Evolutionary conservation across 2,888 invertebrate species (phyloP).

Genomic region (Parnassius apollo): DNA sequence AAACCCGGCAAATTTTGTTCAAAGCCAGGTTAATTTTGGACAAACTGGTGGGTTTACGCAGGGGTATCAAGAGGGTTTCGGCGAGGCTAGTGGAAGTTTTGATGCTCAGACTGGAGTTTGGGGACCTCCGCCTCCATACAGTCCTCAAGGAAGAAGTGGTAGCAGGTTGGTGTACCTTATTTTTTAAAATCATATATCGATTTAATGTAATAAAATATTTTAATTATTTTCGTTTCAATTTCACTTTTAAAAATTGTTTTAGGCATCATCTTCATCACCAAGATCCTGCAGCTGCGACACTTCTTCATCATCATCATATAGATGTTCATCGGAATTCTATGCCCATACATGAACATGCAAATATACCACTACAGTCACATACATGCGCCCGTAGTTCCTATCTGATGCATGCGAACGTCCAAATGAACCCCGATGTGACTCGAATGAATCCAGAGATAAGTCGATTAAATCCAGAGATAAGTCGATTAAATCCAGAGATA

Average conservation of each 20-base stretch:
- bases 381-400: slow-evolving; percentile 58
- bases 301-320: slow-evolving; percentile 70
- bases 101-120: slow-evolving; percentile 83
- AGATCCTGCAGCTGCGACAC: slow-evolving; percentile 70
- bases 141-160: slow-evolving; percentile 84
- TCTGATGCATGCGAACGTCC: slow-evolving; percentile 43
- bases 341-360: slow-evolving; percentile 47
- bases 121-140: slow-evolving; percentile 95
- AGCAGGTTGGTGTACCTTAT: slow-evolving; percentile 44
- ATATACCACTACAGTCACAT: slow-evolving; percentile 46
- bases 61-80: slow-evolving; percentile 75
- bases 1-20: slow-evolving; percentile 33
- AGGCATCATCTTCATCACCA: slow-evolving; percentile 70
- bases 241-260: slow-evolving; percentile 29
- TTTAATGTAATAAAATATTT: background rate
- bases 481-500: slow-evolving; percentile 40
- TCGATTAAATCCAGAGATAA: slow-evolving; percentile 44
- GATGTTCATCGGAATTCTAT: slow-evolving; percentile 56
- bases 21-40: slow-evolving; percentile 39
- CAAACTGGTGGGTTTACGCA: slow-evolving; percentile 42
- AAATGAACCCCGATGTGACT: slow-evolving; percentile 35
- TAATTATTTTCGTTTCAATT: slow-evolving; percentile 1
- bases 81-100: slow-evolving; percentile 79
- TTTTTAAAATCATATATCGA: too few relatives aligned
- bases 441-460: slow-evolving; percentile 38